Conservation (phyloP, 2,113 vertebrate species). For the Barnardius zonarius region DNA sequence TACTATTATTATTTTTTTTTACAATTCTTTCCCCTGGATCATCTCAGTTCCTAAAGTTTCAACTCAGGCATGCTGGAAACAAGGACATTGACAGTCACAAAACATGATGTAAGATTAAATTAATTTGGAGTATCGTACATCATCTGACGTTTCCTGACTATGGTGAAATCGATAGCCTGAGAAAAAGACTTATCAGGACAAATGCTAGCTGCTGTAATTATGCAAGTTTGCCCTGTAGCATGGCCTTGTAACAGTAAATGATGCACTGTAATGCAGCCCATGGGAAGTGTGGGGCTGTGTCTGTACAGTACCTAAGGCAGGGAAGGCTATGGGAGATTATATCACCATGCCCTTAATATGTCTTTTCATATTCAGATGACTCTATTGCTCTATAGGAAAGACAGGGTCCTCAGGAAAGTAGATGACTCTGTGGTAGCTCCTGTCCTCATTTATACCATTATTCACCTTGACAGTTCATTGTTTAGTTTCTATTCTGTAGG, state of each 20-base stretch:
- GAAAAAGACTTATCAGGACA: not conserved
- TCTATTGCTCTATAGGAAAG: not conserved
- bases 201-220: not conserved
- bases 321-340: not conserved
- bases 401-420: not conserved
- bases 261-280: not conserved
- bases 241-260: not conserved
- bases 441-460: not conserved
- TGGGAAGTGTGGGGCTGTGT: not conserved
- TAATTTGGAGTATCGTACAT: not conserved
- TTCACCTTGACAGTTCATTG: not conserved
- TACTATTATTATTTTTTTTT: not conserved
- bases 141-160: not conserved
- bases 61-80: not conserved
- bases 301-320: not conserved
- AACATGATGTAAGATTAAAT: not conserved
- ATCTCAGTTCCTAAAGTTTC: not conserved
- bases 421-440: not conserved
- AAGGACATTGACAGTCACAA: not conserved
- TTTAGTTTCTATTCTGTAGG: not conserved
- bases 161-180: not conserved
- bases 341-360: not conserved
- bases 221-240: not conserved
- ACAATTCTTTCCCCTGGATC: not conserved
- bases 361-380: not conserved